A percentile compares a stretch with the other conserved stretches of the same genome.
Evolutionary conservation across 2,113 vertebrate species (phyloP).

Genomic region (Saccopteryx bilineata): DNA sequence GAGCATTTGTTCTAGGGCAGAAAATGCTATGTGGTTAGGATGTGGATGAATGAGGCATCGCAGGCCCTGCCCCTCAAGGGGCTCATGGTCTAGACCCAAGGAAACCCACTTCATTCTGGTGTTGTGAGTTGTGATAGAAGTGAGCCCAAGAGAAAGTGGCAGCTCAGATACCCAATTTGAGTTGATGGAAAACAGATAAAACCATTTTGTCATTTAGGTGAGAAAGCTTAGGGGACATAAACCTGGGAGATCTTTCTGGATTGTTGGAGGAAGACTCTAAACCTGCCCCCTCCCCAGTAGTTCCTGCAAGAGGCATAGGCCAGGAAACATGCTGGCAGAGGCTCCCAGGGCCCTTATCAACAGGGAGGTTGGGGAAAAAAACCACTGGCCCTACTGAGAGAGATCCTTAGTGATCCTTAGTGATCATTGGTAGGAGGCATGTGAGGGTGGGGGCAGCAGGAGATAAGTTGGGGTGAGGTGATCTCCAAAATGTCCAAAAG

Average conservation of each 20-base stretch:
- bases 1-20: not conserved
- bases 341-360: not conserved
- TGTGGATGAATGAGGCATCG: not conserved
- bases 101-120: not conserved
- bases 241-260: constrained; percentile 8
- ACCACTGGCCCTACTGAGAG: not conserved
- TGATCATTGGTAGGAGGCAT: not conserved
- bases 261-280: not conserved
- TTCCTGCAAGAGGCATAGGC: not conserved
- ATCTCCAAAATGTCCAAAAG: not conserved
- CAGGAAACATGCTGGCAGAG: not conserved
- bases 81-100: not conserved
- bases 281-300: not conserved
- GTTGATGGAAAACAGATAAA: constrained; percentile 64
- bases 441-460: not conserved
- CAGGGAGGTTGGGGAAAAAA: not conserved
- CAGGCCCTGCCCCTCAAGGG: not conserved
- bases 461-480: no score
- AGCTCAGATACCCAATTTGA: not conserved
- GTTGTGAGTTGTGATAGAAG: not conserved
- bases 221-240: not conserved
- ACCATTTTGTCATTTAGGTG: constrained; percentile 56
- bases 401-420: not conserved
- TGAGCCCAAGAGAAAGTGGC: not conserved
- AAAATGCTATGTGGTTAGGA: not conserved